A percentile compares a stretch with the other conserved stretches of the same genome.
phyloP scores from a whole-genome alignment of 2,113 vertebrate genomes.

The Melanostigma gelatinosum region DNA sequence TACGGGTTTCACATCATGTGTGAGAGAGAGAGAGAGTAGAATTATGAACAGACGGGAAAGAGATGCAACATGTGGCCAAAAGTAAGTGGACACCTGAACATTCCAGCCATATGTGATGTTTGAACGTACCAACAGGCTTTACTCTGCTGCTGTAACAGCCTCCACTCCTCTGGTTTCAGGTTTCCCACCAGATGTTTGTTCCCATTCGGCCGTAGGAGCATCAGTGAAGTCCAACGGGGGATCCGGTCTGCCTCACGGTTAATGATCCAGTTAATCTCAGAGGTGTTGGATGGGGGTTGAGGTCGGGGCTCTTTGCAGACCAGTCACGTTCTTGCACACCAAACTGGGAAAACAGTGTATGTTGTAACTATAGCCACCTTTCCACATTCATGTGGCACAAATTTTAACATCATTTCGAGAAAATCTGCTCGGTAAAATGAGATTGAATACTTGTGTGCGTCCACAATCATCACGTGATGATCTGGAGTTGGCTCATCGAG shows the following conservation, averaged over 20 bases:
- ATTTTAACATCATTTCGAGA: too few species aligned
- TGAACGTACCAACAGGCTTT: background rate
- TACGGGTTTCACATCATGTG: slow-evolving; percentile 6
- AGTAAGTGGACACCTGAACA: slow-evolving; percentile 16
- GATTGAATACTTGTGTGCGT: too few species aligned
- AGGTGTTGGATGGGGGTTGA: background rate
- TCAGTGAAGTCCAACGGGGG: background rate
- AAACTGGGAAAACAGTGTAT: too few species aligned
- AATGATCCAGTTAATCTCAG: too few species aligned
- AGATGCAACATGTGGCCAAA: slow-evolving; percentile 6
- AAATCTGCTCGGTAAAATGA: too few species aligned
- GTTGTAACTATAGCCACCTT: too few species aligned
- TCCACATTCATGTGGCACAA: too few species aligned
- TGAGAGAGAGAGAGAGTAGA: background rate
- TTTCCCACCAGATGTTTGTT: background rate
- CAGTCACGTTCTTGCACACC: too few species aligned
- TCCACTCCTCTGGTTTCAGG: background rate
- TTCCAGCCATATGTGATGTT: background rate
- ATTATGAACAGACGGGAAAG: background rate
- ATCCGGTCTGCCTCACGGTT: too few species aligned
- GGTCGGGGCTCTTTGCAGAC: background rate
- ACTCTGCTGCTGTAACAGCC: background rate
- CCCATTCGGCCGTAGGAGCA: background rate
- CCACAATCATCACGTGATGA: too few species aligned
- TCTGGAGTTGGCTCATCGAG: too few species aligned